Evolutionary conservation across 1,140 invertebrate species (phyloP), one percentile per base, ranked within the genome.

Genomic region (Drosophila chauvacae): DNA sequence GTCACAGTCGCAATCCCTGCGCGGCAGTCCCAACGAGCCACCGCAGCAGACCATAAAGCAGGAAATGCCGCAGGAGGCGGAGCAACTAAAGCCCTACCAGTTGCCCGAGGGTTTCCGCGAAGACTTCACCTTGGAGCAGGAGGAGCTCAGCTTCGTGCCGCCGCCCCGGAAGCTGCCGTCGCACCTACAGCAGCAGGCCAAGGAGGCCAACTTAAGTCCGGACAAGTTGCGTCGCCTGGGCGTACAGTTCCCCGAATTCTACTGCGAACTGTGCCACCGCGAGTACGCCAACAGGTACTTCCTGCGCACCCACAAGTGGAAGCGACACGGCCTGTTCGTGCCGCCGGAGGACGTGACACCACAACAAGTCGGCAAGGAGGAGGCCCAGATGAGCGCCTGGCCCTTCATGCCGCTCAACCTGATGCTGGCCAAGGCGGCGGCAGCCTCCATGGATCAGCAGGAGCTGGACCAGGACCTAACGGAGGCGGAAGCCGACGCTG

Each of bases 241-340:
- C 11, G 96, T 98, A 1, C 95, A 97, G 71, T 97, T 97, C 92
- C 95, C 96, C 3, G 97, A 98, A 80, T 96, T 97, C 14, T 98
- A 98, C 91, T 99, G 98, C 93, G 97, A 98, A 87, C 95, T 98
- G 50, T 99, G 98, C 91, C 97, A 97, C 90, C 98, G 98, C 92
- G 98, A 98, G 93, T 97, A 98, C 92, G 97, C 97, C 92, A 99
- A 98, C 92, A 98, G 98, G 90, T 98, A 98, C 90, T 98, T 98
- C 91, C 93, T 99, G 20, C 95, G 97, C 35, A 98, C 97, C 18
- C 98, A 99, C 92, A 97, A 98, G 80, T 94, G 97, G 92, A 96
- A 97, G 90, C 93, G 95, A n/a, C 96, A 97, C 84, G 96, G 96
- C 0, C 94, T 95, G 16, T 93, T 95, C 23, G 94, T 96, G 35